Conservation (phyloP, 2,888 invertebrate species). For the Chironomus riparius region DNA sequence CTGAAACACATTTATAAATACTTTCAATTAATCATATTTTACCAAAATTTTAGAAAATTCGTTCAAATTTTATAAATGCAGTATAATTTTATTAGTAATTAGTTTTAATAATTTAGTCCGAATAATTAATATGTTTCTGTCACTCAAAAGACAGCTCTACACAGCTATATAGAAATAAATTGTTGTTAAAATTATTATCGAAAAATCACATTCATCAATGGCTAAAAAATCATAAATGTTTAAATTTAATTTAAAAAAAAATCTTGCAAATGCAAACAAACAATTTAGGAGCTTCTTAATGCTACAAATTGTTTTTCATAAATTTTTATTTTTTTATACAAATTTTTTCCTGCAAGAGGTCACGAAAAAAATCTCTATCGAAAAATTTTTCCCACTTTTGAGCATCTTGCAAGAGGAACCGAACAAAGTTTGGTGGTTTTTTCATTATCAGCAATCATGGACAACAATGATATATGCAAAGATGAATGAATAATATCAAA, state of each 20-base stretch:
- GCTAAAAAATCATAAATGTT: background rate
- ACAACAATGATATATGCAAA: background rate
- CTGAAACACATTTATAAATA: no score
- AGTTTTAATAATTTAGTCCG: no score
- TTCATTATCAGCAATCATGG: background rate
- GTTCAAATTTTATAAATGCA: no score
- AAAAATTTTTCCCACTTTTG: background rate
- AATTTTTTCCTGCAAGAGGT: background rate
- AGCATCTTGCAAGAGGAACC: conserved; percentile 8
- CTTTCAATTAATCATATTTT: no score
- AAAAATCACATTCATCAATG: conserved; percentile 7
- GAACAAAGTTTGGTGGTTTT: conserved; percentile 27
- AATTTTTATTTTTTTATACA: background rate
- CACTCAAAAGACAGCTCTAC: background rate
- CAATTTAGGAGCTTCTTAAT: background rate
- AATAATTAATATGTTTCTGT: background rate
- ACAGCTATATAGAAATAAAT: background rate
- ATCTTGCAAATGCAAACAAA: background rate
- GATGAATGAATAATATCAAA: background rate
- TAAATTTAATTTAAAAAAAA: background rate
- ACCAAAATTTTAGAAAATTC: no score
- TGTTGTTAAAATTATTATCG: background rate
- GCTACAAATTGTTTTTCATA: background rate
- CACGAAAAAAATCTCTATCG: background rate
- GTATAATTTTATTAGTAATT: no score